Base-by-base conservation (phyloP, 2,797 vertebrate species). In the Phoxinus dragarum region DNA sequence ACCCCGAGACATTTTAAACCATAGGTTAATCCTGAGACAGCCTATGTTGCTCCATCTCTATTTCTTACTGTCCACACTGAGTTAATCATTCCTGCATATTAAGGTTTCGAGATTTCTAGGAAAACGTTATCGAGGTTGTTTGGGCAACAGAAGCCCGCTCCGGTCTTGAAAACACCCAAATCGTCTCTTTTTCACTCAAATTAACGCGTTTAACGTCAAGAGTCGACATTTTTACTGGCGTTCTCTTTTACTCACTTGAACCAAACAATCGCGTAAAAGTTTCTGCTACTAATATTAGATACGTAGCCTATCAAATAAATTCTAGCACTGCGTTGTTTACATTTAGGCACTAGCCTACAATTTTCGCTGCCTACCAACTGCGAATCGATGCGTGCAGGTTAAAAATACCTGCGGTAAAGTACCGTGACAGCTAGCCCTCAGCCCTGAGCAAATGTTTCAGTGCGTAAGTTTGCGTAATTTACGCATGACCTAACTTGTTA, bases 401-500 rank as follows among this genome's bases (percentile, higher is more conserved):
- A 66, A 34, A 40, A 69, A 21, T 12, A 69, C 9, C 3, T 2
- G 40, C 27, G 27, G 27, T 27, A 64, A 44, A 23, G 6, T 27
- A 31, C 38, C 6, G 17, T 19, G 16, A 61, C 42, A 78, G 27
- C 27, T 27, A 27, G 27, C 27, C 27, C 27, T 27, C 27, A 27
- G 16, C 56, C 56, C n/a, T 6, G 9, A 17, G 44, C 44, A 80
- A 49, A 38, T 38, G 10, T 80, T 80, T 44, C 34, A 36, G 11
- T 52, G 31, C 52, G 54, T 72, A 31, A 59, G 14, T n/a, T 38
- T n/a, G 44, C 19, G 31, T 38, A 31, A 71, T 56, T 71, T 71
- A 81, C 6, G 40, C 54, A 74, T 36, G 69, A 71, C 49, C 56
- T 31, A 42, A 71, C 66, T 78, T 64, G 76, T 68, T 54, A 27